Conservation (phyloP, 2,888 invertebrate species). For the Piscicola geometra region DNA sequence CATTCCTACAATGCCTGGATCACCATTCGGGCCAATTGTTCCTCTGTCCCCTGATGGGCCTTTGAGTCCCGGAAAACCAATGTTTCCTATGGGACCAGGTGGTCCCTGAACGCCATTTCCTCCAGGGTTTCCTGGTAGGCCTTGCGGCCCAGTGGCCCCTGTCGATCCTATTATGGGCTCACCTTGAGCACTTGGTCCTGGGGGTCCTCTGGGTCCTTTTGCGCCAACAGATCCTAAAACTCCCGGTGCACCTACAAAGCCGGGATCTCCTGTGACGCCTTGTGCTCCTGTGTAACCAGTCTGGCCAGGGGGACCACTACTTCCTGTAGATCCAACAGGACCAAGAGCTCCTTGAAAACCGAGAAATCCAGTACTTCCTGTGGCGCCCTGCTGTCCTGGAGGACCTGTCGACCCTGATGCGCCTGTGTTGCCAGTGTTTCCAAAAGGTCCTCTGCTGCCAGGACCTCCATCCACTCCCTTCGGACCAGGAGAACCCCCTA, state of each 20-base stretch:
- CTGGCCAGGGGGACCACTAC: background rate
- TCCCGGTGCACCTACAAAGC: background rate
- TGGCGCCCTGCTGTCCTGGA: background rate
- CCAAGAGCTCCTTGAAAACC: background rate
- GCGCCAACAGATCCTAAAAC: background rate
- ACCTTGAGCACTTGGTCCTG: background rate
- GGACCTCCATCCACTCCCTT: background rate
- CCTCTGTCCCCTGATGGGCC: constrained; percentile 2
- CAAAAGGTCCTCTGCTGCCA: constrained; percentile 3
- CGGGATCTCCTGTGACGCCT: background rate
- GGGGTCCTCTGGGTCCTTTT: constrained; percentile 1
- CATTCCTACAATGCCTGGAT: constrained; percentile 32
- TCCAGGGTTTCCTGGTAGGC: constrained; percentile 26
- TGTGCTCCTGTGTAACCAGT: background rate
- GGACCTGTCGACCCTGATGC: constrained; percentile 7
- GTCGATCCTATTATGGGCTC: background rate
- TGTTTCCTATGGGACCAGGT: constrained; percentile 27
- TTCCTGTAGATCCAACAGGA: background rate
- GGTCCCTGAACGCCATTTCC: constrained; percentile 29
- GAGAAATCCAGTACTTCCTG: background rate
- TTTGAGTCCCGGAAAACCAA: constrained; percentile 1
- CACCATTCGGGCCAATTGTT: constrained; percentile 29
- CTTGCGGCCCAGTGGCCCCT: constrained; percentile 25
- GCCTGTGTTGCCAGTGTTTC: constrained; percentile 6
- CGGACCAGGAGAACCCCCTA: constrained; percentile 4